Evolutionary conservation across 1,140 invertebrate species (phyloP).

Genomic region (Marisa cornuarietis): DNA sequence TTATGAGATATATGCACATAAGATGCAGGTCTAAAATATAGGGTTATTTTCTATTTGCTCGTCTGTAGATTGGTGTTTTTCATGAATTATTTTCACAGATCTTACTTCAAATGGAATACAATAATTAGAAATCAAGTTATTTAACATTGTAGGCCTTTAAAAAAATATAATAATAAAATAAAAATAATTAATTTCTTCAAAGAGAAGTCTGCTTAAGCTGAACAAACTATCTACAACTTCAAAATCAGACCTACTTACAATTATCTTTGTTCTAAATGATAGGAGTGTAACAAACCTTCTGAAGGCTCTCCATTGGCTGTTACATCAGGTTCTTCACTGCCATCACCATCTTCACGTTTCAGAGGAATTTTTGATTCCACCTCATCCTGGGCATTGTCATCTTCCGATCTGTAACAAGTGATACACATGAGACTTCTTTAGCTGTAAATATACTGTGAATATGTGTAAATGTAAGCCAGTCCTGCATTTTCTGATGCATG

Average conservation of each 20-base stretch:
- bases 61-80: neutral
- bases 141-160: no score
- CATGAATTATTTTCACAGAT: neutral
- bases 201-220: neutral
- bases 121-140: neutral
- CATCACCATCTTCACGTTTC: conserved; percentile 44
- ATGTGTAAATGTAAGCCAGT: neutral
- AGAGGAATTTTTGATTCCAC: conserved; percentile 16
- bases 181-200: neutral
- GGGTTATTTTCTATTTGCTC: no score
- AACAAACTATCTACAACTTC: neutral
- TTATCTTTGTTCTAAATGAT: neutral
- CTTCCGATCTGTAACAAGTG: conserved; percentile 31
- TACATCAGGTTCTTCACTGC: conserved; percentile 41
- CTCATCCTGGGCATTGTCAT: conserved; percentile 31
- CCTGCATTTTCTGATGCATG: no score
- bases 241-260: neutral
- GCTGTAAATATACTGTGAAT: neutral
- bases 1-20: no score
- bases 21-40: no score
- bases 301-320: conserved; percentile 10
- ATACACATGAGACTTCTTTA: no score
- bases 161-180: no score
- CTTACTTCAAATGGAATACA: neutral
- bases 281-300: conserved; percentile 1